Conservation (phyloP, 2,797 vertebrate species). For the Lagorchestes hirsutus region DNA sequence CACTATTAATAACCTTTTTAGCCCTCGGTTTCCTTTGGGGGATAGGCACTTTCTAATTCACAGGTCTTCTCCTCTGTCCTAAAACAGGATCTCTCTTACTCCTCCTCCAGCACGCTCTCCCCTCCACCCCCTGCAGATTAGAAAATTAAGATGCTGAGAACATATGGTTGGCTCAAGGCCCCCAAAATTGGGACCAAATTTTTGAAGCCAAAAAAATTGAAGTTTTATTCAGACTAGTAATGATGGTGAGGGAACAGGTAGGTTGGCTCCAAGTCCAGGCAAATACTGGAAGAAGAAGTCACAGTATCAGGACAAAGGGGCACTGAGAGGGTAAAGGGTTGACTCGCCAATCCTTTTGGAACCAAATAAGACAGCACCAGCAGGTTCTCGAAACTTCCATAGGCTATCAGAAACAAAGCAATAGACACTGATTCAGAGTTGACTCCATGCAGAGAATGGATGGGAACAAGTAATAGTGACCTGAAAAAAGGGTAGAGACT, state of each 20-base stretch:
- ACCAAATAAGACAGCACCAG: not conserved
- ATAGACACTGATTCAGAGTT: not conserved
- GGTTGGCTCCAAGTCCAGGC: not conserved
- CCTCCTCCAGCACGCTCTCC: not conserved
- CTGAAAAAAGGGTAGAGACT: not conserved
- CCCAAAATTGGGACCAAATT: not conserved
- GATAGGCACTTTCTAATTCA: not conserved
- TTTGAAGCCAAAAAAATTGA: not conserved
- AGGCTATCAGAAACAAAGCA: not conserved
- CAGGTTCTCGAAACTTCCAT: not conserved
- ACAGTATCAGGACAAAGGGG: not conserved
- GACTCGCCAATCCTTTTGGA: not conserved
- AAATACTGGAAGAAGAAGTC: not conserved
- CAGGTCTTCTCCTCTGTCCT: not conserved
- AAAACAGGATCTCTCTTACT: not conserved
- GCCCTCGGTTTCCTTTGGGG: not conserved
- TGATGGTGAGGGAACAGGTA: not conserved
- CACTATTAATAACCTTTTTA: not conserved
- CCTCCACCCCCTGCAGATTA: not conserved
- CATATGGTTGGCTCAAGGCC: not conserved
- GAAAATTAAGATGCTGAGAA: conserved; percentile 18
- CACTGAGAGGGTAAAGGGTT: not conserved
- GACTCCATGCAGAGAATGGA: not conserved
- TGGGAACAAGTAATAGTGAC: not conserved
- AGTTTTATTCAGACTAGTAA: not conserved